Evolutionary conservation across 2,888 invertebrate species (phyloP).

Genomic region (Trissolcus brochymenae): DNA sequence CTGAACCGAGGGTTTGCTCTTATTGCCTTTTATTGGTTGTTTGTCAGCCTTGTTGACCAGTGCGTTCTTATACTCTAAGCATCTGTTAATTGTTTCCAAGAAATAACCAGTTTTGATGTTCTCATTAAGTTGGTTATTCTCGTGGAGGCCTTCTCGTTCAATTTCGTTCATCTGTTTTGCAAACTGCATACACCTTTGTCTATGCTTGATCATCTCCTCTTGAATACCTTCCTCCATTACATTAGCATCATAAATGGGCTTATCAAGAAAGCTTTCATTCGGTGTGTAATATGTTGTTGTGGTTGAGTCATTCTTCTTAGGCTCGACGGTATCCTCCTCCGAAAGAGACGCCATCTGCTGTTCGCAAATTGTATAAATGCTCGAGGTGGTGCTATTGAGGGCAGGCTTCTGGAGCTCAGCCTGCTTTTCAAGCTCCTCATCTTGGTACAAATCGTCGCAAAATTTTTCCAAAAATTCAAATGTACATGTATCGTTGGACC

Average conservation of each 20-base stretch:
- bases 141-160: slow-evolving; percentile 56
- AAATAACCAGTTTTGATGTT: slow-evolving; percentile 55
- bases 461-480: slow-evolving; percentile 60
- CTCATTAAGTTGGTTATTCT: background rate
- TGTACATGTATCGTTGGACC: slow-evolving; percentile 55
- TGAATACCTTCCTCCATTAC: slow-evolving; percentile 63
- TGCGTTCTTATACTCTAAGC: slow-evolving; percentile 65
- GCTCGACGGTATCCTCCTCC: slow-evolving; percentile 26
- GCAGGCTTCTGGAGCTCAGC: slow-evolving; percentile 3
- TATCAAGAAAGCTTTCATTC: slow-evolving; percentile 25
- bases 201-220: slow-evolving; percentile 66
- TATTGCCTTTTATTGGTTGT: background rate
- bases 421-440: slow-evolving; percentile 14
- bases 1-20: background rate
- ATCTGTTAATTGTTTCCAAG: slow-evolving; percentile 63
- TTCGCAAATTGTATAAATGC: slow-evolving; percentile 62
- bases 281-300: slow-evolving; percentile 24
- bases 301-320: slow-evolving; percentile 9
- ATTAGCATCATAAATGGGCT: slow-evolving; percentile 49
- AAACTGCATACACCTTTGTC: slow-evolving; percentile 70
- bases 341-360: slow-evolving; percentile 65
- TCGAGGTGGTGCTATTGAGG: slow-evolving; percentile 39
- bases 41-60: slow-evolving; percentile 37
- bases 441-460: slow-evolving; percentile 54
- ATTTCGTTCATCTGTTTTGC: slow-evolving; percentile 68